Percentiles rank a stretch among this genome's conserved stretches.
Conservation (phyloP, 2,113 vertebrate genomes). For the Gobius niger region DNA sequence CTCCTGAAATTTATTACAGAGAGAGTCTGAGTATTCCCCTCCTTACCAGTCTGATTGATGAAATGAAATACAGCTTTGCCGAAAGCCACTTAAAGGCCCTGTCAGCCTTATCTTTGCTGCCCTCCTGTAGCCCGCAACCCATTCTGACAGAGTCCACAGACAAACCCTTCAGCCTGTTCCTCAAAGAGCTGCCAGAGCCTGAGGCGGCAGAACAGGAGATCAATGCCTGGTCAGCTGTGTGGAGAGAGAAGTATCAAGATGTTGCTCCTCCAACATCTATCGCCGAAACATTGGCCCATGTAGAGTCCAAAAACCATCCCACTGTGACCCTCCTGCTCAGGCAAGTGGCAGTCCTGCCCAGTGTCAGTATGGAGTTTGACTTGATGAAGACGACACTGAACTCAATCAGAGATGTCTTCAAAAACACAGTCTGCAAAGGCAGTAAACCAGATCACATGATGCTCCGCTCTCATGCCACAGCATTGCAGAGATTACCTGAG, state of each 20-base stretch:
- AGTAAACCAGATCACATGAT: constrained; percentile 83
- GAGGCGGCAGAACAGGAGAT: constrained; percentile 87
- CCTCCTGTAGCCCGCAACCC: constrained; percentile 89
- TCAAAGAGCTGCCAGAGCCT: constrained; percentile 86
- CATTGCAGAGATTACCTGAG: constrained; percentile 85
- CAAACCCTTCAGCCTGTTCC: constrained; percentile 85
- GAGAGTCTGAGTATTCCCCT: constrained; percentile 86
- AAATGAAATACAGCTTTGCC: constrained; percentile 91
- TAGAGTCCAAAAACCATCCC: constrained; percentile 88
- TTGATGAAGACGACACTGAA: constrained; percentile 86
- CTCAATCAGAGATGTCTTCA: constrained; percentile 84
- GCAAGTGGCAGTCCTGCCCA: constrained; percentile 87
- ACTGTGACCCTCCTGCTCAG: constrained; percentile 87
- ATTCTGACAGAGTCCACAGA: constrained; percentile 83
- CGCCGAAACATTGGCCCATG: constrained; percentile 87
- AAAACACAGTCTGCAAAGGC: constrained; percentile 81
- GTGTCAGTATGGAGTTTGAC: constrained; percentile 90
- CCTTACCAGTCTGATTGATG: constrained; percentile 86
- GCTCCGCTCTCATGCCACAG: constrained; percentile 86
- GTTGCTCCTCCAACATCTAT: constrained; percentile 87
- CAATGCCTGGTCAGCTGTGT: constrained; percentile 89
- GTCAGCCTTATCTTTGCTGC: constrained; percentile 88
- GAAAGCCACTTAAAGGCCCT: constrained; percentile 89
- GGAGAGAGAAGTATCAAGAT: constrained; percentile 92
- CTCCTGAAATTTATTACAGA: constrained; percentile 88